phyloP scores from a whole-genome alignment of 2,888 invertebrate genomes.

The Ophonus ardosiacus region DNA sequence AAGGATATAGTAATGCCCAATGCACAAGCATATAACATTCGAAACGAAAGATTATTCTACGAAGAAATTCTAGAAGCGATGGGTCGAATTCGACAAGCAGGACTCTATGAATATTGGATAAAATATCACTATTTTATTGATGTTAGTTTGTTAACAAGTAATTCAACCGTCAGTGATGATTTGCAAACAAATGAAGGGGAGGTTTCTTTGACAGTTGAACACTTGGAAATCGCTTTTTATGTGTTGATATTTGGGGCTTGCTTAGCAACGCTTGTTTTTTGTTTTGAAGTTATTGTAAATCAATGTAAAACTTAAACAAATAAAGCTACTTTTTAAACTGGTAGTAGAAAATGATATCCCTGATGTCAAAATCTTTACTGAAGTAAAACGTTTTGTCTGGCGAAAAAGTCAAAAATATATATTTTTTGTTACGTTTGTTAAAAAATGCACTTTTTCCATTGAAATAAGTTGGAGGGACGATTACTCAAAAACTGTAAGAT shows the following conservation, averaged over 20 bases:
- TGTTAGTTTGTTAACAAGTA: not conserved
- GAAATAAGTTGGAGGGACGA: too few relatives aligned
- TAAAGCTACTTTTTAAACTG: too few relatives aligned
- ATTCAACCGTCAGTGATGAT: not conserved
- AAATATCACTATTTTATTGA: conserved; percentile 21
- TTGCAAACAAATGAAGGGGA: conserved; percentile 1
- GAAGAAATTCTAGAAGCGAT: conserved; percentile 42
- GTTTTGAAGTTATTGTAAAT: not conserved
- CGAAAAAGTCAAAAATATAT: too few relatives aligned
- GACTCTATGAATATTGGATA: conserved; percentile 25
- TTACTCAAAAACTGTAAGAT: too few relatives aligned
- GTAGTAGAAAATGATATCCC: too few relatives aligned
- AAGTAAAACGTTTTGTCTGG: too few relatives aligned
- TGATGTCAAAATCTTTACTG: too few relatives aligned
- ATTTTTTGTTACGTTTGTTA: too few relatives aligned
- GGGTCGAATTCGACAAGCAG: conserved; percentile 44
- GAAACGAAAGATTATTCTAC: conserved; percentile 43
- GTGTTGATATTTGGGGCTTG: not conserved
- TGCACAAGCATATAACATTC: conserved; percentile 41
- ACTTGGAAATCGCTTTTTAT: conserved; percentile 30
- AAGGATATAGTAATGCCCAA: conserved; percentile 55
- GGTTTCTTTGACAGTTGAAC: conserved; percentile 30
- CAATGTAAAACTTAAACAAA: conserved; percentile 17
- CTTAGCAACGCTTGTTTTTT: conserved; percentile 2
- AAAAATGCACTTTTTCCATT: too few relatives aligned